phyloP scores from a whole-genome alignment of 2,888 invertebrate genomes.

The Netelia virgata region DNA sequence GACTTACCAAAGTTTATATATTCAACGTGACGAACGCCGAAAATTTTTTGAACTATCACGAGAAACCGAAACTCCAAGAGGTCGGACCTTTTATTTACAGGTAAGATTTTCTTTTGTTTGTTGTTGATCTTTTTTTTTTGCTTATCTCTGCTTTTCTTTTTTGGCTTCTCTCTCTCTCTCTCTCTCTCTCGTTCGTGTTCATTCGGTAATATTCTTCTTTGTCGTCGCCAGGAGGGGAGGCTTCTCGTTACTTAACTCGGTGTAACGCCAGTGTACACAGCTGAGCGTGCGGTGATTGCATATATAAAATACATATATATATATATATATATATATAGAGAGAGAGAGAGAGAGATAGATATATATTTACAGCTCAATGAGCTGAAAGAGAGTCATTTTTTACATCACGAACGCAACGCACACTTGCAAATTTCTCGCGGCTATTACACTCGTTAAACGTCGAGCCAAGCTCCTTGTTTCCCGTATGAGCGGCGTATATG shows the following conservation, averaged over 20 bases:
- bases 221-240: neutral
- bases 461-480: neutral
- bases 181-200: neutral
- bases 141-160: neutral
- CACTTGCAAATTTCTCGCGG: neutral
- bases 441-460: conserved; percentile 53
- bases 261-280: conserved; percentile 42
- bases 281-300: conserved; percentile 38
- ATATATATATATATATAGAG: neutral
- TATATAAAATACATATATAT: conserved; percentile 6
- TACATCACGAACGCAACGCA: conserved; percentile 32
- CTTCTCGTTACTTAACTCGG: conserved; percentile 37
- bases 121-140: neutral
- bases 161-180: neutral
- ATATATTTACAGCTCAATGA: conserved; percentile 22
- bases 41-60: conserved; percentile 90
- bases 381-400: conserved; percentile 34
- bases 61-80: conserved; percentile 93
- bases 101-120: conserved; percentile 85
- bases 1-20: conserved; percentile 94
- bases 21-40: conserved; percentile 96
- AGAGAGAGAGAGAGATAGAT: too few species aligned
- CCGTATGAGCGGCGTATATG: conserved; percentile 26
- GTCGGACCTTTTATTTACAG: conserved; percentile 95
- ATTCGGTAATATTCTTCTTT: neutral